Base-by-base conservation (phyloP, 2,888 invertebrate genomes). In the Caenorhabditis sulstoni region DNA sequence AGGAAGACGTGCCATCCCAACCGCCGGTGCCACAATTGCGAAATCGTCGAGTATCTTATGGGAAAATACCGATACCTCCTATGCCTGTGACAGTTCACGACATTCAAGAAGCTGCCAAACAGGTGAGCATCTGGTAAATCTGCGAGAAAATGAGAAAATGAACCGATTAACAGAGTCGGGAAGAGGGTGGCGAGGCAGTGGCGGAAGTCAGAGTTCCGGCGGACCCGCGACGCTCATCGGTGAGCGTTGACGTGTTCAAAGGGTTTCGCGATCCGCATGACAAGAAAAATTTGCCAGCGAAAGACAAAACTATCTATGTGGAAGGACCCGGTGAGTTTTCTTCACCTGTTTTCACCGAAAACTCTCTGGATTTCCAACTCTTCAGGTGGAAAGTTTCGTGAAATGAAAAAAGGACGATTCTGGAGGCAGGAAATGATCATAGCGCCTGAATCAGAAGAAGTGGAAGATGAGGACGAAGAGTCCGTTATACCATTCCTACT, bases 51-150 rank as follows among this genome's bases (percentile, higher is more conserved):
- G 67, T 73, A 22, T 78, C 78, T 3, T 65, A 73, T 44, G 78
- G 78, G 0, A 71, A 50, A 37, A 73, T 78, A 18, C 78, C 78
- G n/a, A 62, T 78, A 9, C 78, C 78, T 3, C 78, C 78, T 0
- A 52, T 57, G 44, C 12, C 47, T 8, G n/a, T 78, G 57, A 73
- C 66, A 5, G 55, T 67, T 9, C 57, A 67, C 7, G 73, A 73
- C 45, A 78, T 71, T 37, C 61, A 67, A 23, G 55, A 78, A 44
- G 61, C 66, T 0, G 71, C 78, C 7, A 49, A 73, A 47, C 50
- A 58, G 20, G 67, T 75, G 14, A 44, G 41, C 37, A 39, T 29
- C 8, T 7, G 44, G 11, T 11, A 41, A 22, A 29, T 29, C 29
- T 5, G 7, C 3, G 29, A 29, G 29, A 29, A 7, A 29, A 29